Evolutionary conservation across 1,140 invertebrate species (phyloP), one percentile per base, ranked within the genome.

Genomic region (Microplitis demolitor): DNA sequence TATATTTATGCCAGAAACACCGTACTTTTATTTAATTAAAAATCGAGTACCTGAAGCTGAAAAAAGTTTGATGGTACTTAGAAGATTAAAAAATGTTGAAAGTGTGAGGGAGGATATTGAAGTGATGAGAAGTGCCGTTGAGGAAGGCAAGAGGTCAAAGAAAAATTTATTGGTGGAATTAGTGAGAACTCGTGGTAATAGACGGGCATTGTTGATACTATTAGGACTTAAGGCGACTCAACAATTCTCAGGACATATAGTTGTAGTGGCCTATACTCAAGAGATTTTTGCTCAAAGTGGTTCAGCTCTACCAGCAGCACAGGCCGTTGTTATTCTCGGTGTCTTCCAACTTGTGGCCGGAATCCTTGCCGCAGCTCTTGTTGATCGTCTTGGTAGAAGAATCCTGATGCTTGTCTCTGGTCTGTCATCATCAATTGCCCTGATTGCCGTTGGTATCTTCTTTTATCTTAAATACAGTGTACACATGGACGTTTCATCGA

Each of bases 181-280:
- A 6, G 82, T 91, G 6, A 83, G 80, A 1, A 88, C 88, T 0
- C 83, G 85, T 13, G 90, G 88, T 11, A 91, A 92, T 80, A 88
- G 90, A 66, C 90, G 89, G 71, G 91, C 90, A 14, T 84, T 95
- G 1, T 82, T 91, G n/a, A 91, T 94, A 61, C 87, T 91, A 24
- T 76, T 93, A 34, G 88, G 90, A 14, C 85, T 94, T 66, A 92
- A 93, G 81, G 88, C 91, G 0, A 91, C 93, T 3, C 93, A 95
- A 79, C 92, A 94, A 78, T 89, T 94, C 60, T 93, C 90, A 39
- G 92, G 93, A 1, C 93, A 93, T 64, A 93, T 93, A 75, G 93
- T 92, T 2, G 89, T 95, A 33, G 91, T 93, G 74, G 91, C 93
- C 31, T 94, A 94, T 79, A 89, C 92, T 0, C 91, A 93, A 66